These are phyloP conservation scores for Danaus chrysippus DNA, from an alignment of 2,888 invertebrate genomes.

Conservation along the genomic window DNA sequence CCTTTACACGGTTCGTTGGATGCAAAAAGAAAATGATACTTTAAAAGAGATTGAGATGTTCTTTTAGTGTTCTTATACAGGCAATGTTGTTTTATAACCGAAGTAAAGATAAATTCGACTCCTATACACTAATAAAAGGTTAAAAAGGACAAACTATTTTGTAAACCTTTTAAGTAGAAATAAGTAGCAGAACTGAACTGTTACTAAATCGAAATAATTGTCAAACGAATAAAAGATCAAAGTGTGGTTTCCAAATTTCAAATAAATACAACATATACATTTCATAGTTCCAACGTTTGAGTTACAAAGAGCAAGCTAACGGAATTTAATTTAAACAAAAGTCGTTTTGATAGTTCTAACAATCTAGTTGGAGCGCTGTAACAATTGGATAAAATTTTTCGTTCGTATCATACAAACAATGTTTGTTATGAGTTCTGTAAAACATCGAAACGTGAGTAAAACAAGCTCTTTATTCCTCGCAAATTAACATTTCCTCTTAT, in stretches of 20 bases:
- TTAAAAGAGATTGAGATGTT: slow-evolving; percentile 58
- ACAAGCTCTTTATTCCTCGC: too few species aligned
- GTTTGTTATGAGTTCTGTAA: slow-evolving; percentile 9
- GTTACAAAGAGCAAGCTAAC: slow-evolving; percentile 46
- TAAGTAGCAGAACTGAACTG: slow-evolving; percentile 21
- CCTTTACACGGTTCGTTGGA: slow-evolving; percentile 64
- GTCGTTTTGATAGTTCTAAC: slow-evolving; percentile 41
- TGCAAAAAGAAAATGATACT: slow-evolving; percentile 64
- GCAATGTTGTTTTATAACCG: slow-evolving; percentile 44
- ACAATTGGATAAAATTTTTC: slow-evolving; percentile 24
- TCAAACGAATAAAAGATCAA: slow-evolving; percentile 36
- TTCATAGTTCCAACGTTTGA: slow-evolving; percentile 39
- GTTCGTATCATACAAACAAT: slow-evolving; percentile 13
- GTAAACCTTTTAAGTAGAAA: too few species aligned
- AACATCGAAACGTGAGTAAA: slow-evolving; percentile 5
- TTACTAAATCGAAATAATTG: slow-evolving; percentile 32
- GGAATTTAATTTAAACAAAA: slow-evolving; percentile 52
- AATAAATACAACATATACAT: slow-evolving; percentile 44
- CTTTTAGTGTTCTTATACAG: slow-evolving; percentile 55
- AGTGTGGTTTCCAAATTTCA: slow-evolving; percentile 35
- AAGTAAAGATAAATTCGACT: slow-evolving; percentile 53
- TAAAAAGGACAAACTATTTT: slow-evolving; percentile 30
- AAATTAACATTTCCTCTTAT: too few species aligned
- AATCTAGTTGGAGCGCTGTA: slow-evolving; percentile 17
- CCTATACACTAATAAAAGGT: slow-evolving; percentile 25